A percentile compares a stretch with the other conserved stretches of the same genome.
Conservation (phyloP, 2,113 vertebrate species). For the Varanus komodoensis region DNA sequence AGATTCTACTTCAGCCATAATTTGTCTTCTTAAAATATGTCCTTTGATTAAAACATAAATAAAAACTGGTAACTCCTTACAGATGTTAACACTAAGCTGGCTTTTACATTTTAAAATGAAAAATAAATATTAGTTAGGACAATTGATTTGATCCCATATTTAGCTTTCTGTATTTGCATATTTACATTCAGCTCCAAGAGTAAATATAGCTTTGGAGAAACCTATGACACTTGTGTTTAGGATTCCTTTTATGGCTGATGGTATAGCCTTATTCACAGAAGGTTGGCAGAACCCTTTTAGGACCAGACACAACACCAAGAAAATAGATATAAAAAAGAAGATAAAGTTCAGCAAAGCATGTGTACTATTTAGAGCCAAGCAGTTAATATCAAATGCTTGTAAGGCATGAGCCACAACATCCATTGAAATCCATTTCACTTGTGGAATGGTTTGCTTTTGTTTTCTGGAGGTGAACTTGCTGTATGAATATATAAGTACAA, state of each 20-base stretch:
- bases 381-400: not conserved
- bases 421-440: not conserved
- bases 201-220: conserved; percentile 42
- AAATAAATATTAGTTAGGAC: conserved; percentile 1
- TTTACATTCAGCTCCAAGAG: conserved; percentile 26
- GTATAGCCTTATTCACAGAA: conserved; percentile 28
- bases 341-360: conserved; percentile 14
- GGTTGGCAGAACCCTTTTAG: conserved; percentile 37
- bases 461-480: not conserved
- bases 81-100: not conserved
- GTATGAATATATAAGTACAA: not conserved
- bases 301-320: conserved; percentile 40
- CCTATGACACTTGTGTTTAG: conserved; percentile 33
- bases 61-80: not conserved
- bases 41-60: conserved; percentile 54
- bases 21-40: conserved; percentile 80
- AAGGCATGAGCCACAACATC: conserved; percentile 20
- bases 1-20: conserved; percentile 60
- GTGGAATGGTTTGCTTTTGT: not conserved
- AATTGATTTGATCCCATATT: not conserved
- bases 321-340: conserved; percentile 39
- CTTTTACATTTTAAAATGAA: not conserved
- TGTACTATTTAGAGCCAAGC: not conserved
- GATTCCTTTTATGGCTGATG: not conserved
- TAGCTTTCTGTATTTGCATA: not conserved